Percentiles rank a stretch among this genome's conserved stretches.
Conservation (phyloP, 2,113 vertebrate genomes). For the Bagarius yarrelli region DNA sequence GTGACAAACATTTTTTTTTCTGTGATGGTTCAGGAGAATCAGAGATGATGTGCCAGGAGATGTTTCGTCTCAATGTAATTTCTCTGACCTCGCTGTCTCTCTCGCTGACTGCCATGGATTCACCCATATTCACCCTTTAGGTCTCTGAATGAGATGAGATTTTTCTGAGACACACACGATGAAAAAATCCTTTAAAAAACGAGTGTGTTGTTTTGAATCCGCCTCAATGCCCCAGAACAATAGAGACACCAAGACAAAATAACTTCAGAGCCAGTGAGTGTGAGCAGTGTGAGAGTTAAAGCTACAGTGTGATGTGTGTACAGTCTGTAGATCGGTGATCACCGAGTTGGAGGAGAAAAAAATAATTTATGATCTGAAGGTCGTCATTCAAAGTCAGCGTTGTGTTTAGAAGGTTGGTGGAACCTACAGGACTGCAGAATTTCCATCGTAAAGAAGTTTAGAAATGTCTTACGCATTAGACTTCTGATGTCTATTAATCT, state of each 20-base stretch:
- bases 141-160: background rate
- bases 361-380: background rate
- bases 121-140: background rate
- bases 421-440: no score
- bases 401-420: background rate
- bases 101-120: background rate
- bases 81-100: background rate
- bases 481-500: no score
- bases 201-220: no score
- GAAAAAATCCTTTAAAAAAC: background rate
- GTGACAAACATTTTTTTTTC: background rate
- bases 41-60: constrained; percentile 11
- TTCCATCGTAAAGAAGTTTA: no score
- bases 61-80: constrained; percentile 5
- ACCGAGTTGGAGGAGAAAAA: background rate
- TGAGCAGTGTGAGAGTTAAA: background rate
- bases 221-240: background rate
- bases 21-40: background rate
- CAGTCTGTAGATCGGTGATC: no score
- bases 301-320: background rate
- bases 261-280: background rate
- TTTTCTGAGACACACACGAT: no score
- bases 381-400: background rate
- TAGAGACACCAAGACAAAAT: background rate
- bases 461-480: no score